Evolutionary conservation across 1,140 invertebrate species (phyloP).

Genomic region (Lucilia cuprina): DNA sequence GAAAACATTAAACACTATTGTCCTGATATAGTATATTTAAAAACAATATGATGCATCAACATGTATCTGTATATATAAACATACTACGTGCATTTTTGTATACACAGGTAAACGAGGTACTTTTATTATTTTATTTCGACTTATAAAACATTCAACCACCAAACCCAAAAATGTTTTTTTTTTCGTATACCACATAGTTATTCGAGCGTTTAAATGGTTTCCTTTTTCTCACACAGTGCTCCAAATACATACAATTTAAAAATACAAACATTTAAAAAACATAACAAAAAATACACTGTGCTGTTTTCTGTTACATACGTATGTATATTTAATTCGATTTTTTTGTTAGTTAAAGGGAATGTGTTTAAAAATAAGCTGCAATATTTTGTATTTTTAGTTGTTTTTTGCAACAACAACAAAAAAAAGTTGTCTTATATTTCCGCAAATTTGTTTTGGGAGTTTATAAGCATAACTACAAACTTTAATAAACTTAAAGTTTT

Average conservation of each 20-base stretch:
- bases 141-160: not conserved
- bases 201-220: slow-evolving; percentile 10
- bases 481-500: slow-evolving; percentile 17
- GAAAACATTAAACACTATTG: too few relatives aligned
- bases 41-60: too few relatives aligned
- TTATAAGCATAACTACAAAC: not conserved
- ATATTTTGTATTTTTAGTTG: slow-evolving; percentile 1
- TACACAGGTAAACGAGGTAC: not conserved
- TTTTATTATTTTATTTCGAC: not conserved
- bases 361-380: not conserved
- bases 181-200: not conserved
- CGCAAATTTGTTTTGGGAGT: slow-evolving; percentile 6
- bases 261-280: too few relatives aligned
- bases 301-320: not conserved
- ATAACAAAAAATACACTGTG: too few relatives aligned
- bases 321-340: not conserved
- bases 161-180: not conserved
- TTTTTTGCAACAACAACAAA: not conserved
- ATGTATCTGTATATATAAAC: not conserved
- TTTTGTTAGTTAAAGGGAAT: not conserved
- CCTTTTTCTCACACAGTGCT: not conserved
- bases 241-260: not conserved
- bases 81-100: not conserved
- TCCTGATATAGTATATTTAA: too few relatives aligned
- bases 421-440: slow-evolving; percentile 6